Evolutionary conservation across 1,140 invertebrate genomes (phyloP).

Genomic region (Cyrtorhinus lividipennis): DNA sequence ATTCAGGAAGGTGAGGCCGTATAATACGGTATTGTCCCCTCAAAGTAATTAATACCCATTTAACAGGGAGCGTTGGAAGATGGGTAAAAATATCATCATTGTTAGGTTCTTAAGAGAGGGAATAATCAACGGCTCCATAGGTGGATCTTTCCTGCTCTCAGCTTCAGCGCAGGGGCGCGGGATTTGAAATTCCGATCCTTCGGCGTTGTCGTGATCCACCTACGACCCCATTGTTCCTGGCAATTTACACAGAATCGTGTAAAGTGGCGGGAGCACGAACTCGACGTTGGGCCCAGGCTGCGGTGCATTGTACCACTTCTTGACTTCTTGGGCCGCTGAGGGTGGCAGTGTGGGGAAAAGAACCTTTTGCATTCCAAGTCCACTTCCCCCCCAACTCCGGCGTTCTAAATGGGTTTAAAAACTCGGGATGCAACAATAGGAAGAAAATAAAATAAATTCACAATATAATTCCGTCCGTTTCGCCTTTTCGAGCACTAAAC

Average conservation of each 20-base stretch:
- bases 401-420: not conserved
- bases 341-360: not conserved
- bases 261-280: conserved; percentile 6
- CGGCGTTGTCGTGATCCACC: conserved; percentile 12
- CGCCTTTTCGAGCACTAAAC: not conserved
- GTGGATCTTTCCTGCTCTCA: not conserved
- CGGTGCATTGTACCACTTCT: conserved; percentile 4
- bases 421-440: no score
- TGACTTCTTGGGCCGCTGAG: not conserved
- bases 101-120: not conserved
- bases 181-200: conserved; percentile 18
- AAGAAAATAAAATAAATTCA: not conserved
- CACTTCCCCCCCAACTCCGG: not conserved
- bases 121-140: not conserved
- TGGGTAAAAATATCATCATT: not conserved
- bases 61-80: not conserved
- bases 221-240: conserved; percentile 9
- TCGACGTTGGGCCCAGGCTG: not conserved
- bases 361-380: not conserved
- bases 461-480: not conserved
- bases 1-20: not conserved
- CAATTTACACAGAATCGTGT: conserved; percentile 15
- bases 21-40: not conserved
- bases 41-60: not conserved
- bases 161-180: not conserved